phyloP scores from a whole-genome alignment of 2,888 invertebrate genomes.

The Torymus tubicola region DNA sequence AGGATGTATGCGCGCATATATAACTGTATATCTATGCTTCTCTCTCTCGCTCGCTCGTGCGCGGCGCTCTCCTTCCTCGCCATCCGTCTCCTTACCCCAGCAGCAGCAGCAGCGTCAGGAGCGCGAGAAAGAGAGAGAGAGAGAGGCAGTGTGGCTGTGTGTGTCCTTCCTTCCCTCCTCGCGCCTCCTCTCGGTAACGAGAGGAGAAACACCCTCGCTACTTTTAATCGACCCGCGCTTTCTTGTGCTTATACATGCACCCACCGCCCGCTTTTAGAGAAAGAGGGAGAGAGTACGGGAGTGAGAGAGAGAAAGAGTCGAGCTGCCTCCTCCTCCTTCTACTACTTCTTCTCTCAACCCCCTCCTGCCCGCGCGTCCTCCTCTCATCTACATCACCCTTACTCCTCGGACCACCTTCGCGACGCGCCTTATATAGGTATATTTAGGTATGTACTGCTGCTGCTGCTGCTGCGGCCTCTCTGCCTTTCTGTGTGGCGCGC shows the following conservation, averaged over 20 bases:
- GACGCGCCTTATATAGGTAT: conserved; percentile 13
- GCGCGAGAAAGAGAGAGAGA: background rate
- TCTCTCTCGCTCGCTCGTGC: conserved; percentile 47
- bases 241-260: conserved; percentile 76
- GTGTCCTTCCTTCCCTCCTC: conserved; percentile 59
- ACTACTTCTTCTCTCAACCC: no score
- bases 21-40: conserved; percentile 25
- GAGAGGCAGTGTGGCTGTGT: conserved; percentile 9
- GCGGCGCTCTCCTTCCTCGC: conserved; percentile 23
- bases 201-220: conserved; percentile 77
- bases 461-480: background rate
- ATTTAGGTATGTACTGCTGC: background rate
- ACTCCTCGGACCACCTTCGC: conserved; percentile 35
- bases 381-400: conserved; percentile 56
- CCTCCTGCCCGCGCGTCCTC: conserved; percentile 1
- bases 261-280: conserved; percentile 62
- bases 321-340: background rate
- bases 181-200: conserved; percentile 70
- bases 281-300: background rate
- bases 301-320: conserved; percentile 39
- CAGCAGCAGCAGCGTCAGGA: no score
- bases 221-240: conserved; percentile 77
- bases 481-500: conserved; percentile 3
- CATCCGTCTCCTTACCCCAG: conserved; percentile 44
- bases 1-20: conserved; percentile 3